Percentiles rank a stretch among this genome's conserved stretches.
Conservation (phyloP, 2,888 invertebrate genomes). For the Noctua janthina region DNA sequence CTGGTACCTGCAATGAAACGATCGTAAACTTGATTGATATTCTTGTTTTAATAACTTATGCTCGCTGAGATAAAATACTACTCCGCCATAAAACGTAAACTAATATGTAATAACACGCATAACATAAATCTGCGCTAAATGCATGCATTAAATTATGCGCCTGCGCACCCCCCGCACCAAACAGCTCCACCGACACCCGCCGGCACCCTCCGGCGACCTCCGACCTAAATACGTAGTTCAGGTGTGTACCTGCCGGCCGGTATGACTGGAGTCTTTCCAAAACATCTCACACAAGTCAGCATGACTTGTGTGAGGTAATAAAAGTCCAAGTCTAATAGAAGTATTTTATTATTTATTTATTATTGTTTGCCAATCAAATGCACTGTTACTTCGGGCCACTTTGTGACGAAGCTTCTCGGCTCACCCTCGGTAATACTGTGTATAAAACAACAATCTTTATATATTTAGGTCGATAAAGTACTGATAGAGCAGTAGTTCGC, state of each 20-base stretch:
- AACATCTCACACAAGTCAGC: neutral
- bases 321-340: too few species aligned
- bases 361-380: neutral
- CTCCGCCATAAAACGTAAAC: slow-evolving; percentile 34
- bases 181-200: neutral
- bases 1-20: slow-evolving; percentile 39
- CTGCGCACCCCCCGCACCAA: neutral
- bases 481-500: neutral
- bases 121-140: slow-evolving; percentile 45
- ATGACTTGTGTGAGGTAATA: neutral
- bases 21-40: slow-evolving; percentile 55
- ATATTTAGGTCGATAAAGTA: neutral
- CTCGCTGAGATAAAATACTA: slow-evolving; percentile 38
- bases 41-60: slow-evolving; percentile 50
- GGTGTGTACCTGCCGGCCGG: neutral
- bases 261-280: neutral
- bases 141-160: slow-evolving; percentile 23
- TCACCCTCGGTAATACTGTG: neutral
- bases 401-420: neutral
- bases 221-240: neutral
- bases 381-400: neutral
- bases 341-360: too few species aligned
- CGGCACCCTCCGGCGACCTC: too few species aligned
- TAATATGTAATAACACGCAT: slow-evolving; percentile 26
- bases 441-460: neutral